phyloP scores from a whole-genome alignment of 2,797 vertebrate species.

The Acanthiza pusilla region DNA sequence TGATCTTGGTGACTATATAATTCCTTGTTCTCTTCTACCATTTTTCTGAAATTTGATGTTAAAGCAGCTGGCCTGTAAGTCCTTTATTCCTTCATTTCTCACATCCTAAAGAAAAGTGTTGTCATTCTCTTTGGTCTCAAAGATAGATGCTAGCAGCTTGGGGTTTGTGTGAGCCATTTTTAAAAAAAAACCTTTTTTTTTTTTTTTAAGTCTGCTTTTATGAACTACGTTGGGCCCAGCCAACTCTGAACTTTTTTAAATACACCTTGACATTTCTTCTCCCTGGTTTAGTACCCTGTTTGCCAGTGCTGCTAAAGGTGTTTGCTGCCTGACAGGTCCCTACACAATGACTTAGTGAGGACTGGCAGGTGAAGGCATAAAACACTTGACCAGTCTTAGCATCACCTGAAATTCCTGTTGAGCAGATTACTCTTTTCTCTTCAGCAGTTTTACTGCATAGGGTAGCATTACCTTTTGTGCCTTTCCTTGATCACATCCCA shows the following conservation, averaged over 20 bases:
- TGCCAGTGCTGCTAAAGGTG: not conserved
- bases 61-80: not conserved
- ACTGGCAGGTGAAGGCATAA: not conserved
- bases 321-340: not conserved
- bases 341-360: not conserved
- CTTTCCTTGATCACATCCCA: not conserved
- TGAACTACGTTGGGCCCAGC: not conserved
- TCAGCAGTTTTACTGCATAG: not conserved
- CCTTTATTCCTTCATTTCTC: not conserved
- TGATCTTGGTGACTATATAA: not conserved
- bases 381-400: not conserved
- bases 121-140: not conserved
- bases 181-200: too few species aligned
- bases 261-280: not conserved
- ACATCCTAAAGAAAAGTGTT: not conserved
- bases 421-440: not conserved
- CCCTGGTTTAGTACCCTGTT: not conserved
- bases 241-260: not conserved
- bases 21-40: not conserved
- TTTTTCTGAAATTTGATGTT: not conserved
- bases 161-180: not conserved
- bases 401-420: not conserved
- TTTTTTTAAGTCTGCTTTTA: not conserved
- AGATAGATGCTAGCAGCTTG: not conserved
- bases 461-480: not conserved